These are phyloP conservation scores for Cryptops parisi DNA, from an alignment of 2,888 invertebrate genomes.

Conservation along the genomic window DNA sequence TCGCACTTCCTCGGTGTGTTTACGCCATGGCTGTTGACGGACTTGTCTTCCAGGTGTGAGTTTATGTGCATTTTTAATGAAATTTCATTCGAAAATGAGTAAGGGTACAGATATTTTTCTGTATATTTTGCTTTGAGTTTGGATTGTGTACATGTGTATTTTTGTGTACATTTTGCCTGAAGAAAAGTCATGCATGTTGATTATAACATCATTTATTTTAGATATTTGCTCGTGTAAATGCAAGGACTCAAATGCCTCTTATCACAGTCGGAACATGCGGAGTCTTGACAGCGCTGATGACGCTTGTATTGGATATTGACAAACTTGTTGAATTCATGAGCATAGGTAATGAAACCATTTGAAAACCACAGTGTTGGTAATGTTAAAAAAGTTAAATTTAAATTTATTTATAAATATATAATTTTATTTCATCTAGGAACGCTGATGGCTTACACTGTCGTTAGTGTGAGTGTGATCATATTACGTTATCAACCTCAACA, in stretches of 20 bases:
- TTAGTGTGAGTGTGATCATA: constrained; percentile 77
- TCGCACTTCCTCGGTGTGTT: constrained; percentile 68
- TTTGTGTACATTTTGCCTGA: too few species aligned
- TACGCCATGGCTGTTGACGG: constrained; percentile 88
- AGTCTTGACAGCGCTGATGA: constrained; percentile 56
- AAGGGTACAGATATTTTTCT: neutral
- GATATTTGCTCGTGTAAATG: constrained; percentile 58
- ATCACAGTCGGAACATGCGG: constrained; percentile 63
- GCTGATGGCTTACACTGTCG: constrained; percentile 74
- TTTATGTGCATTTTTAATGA: neutral
- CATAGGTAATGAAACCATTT: too few species aligned
- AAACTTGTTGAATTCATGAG: constrained; percentile 91
- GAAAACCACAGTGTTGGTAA: constrained; percentile 12
- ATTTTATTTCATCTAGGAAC: too few species aligned
- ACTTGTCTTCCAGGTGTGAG: constrained; percentile 48
- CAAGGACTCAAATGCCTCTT: constrained; percentile 68
- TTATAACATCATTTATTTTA: too few species aligned
- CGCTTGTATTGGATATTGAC: constrained; percentile 70
- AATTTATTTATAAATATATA: too few species aligned
- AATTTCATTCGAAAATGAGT: neutral
- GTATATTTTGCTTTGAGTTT: neutral
- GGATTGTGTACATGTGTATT: neutral
- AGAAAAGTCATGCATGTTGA: too few species aligned
- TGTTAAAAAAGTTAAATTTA: constrained; percentile 20
- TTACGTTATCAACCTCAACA: constrained; percentile 53